phyloP scores from a whole-genome alignment of 1,140 invertebrate genomes.

The Neotoxoptera formosana region DNA sequence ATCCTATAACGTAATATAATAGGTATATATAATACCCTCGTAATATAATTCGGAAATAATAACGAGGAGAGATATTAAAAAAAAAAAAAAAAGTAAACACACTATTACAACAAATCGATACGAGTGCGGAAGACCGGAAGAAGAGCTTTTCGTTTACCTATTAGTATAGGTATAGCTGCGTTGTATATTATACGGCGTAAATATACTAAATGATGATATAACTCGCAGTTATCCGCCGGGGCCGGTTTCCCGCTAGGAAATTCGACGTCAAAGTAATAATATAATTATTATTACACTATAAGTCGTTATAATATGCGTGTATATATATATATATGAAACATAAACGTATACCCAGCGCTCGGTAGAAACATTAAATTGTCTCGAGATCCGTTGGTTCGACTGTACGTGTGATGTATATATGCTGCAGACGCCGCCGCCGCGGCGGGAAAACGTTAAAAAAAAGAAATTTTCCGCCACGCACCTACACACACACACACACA shows the following conservation, averaged over 20 bases:
- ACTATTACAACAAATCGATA: neutral
- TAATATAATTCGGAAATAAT: neutral
- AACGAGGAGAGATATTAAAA: neutral
- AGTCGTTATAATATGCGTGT: neutral
- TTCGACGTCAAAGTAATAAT: neutral
- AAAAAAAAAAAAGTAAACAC: neutral
- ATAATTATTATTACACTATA: neutral
- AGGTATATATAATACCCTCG: too few relatives aligned
- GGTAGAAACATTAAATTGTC: neutral
- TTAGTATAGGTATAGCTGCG: neutral
- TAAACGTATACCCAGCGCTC: too few relatives aligned
- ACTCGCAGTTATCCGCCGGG: neutral
- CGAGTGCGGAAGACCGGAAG: neutral
- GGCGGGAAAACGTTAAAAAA: neutral
- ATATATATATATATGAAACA: neutral
- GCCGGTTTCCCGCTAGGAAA: neutral
- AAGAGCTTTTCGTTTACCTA: constrained; percentile 8
- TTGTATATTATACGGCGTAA: too few relatives aligned
- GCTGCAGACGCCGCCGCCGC: neutral
- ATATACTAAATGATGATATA: neutral
- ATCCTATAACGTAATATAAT: neutral
- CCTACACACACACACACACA: neutral
- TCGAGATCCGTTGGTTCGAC: neutral
- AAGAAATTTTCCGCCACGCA: neutral
- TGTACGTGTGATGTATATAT: neutral